Evolutionary conservation across 2,888 invertebrate species (phyloP).

Genomic region (Idaea aversata): DNA sequence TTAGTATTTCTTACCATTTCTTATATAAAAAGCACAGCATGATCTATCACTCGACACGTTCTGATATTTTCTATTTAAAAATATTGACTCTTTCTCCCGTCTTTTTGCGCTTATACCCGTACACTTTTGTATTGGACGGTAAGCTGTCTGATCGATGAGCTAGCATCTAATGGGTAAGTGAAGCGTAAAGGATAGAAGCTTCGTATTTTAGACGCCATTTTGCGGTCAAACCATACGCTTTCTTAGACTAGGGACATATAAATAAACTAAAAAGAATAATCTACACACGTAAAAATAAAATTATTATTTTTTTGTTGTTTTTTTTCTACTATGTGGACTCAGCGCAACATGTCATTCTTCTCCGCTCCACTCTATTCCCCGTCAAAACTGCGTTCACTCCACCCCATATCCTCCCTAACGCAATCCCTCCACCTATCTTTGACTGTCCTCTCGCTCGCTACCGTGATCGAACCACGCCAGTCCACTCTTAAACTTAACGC

Average conservation of each 20-base stretch:
- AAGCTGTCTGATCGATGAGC: constrained; percentile 93
- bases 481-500: no score
- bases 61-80: constrained; percentile 61
- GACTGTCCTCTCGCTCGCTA: no score
- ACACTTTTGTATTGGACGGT: constrained; percentile 65
- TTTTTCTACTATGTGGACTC: no score
- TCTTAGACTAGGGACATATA: neutral
- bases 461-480: no score
- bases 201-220: constrained; percentile 54
- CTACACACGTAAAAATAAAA: no score
- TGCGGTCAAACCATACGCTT: constrained; percentile 25
- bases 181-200: constrained; percentile 59
- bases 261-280: neutral
- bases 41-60: constrained; percentile 55
- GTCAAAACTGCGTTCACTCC: no score
- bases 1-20: constrained; percentile 21
- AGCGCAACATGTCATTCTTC: no score
- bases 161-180: constrained; percentile 90
- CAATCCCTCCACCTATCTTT: no score
- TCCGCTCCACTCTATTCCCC: no score
- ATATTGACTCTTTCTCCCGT: constrained; percentile 72
- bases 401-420: no score
- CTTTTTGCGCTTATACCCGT: constrained; percentile 71
- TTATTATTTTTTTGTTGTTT: no score
- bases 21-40: constrained; percentile 62